These are phyloP conservation scores for Platycercus adscitus DNA, from an alignment of 2,113 vertebrate genomes.

Conservation along the genomic window DNA sequence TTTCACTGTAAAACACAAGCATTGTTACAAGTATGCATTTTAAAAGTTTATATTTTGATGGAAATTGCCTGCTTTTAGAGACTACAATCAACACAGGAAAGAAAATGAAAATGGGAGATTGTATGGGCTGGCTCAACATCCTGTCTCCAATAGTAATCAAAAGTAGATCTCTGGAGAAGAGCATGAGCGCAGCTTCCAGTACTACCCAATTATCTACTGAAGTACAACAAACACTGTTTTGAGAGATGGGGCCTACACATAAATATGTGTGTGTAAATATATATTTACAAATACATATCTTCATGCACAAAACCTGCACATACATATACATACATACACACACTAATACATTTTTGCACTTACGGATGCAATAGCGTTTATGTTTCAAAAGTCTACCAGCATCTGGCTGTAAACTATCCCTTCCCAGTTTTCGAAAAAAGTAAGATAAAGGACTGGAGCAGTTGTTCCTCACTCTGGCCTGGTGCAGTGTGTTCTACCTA, in stretches of 20 bases:
- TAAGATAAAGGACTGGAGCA: not conserved
- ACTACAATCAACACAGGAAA: not conserved
- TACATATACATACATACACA: not conserved
- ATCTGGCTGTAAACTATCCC: not conserved
- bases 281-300: not conserved
- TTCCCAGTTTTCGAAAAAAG: not conserved
- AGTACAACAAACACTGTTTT: not conserved
- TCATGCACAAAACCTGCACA: not conserved
- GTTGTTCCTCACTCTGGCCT: not conserved
- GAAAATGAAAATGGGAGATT: not conserved
- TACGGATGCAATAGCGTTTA: not conserved
- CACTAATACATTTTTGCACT: not conserved
- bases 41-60: not conserved
- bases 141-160: not conserved
- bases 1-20: accelerated
- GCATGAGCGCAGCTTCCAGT: not conserved
- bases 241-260: not conserved
- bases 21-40: not conserved
- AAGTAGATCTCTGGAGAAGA: not conserved
- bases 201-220: not conserved
- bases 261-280: not conserved
- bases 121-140: not conserved
- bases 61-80: not conserved
- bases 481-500: not conserved
- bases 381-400: not conserved